A percentile compares a stretch with the other conserved stretches of the same genome.
phyloP scores from a whole-genome alignment of 1,140 invertebrate species.

The Camponotus pennsylvanicus region DNA sequence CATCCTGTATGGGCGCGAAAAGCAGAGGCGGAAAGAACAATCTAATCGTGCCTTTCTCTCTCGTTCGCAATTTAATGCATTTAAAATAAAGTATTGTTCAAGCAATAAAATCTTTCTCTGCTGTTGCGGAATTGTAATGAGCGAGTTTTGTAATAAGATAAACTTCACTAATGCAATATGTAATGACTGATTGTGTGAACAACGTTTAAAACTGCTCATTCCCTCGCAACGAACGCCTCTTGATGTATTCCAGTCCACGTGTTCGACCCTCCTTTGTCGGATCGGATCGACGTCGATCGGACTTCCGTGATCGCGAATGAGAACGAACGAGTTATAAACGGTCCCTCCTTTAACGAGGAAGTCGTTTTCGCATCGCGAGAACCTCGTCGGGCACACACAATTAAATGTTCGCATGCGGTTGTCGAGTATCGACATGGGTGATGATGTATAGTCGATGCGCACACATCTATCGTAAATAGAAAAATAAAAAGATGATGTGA shows the following conservation, averaged over 20 bases:
- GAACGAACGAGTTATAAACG: constrained; percentile 63
- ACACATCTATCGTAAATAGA: no score
- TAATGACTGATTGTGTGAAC: constrained; percentile 39
- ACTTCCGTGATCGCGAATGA: constrained; percentile 60
- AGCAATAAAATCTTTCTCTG: neutral
- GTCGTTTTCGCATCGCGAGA: constrained; percentile 50
- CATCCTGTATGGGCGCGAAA: neutral
- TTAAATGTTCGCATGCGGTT: constrained; percentile 50
- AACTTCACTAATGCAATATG: neutral
- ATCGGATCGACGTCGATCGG: constrained; percentile 1
- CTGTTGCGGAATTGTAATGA: neutral
- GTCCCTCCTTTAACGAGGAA: constrained; percentile 70
- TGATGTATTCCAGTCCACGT: neutral
- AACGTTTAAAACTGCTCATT: neutral
- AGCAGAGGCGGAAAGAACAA: neutral
- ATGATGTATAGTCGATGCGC: neutral
- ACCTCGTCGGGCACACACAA: constrained; percentile 40
- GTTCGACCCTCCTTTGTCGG: constrained; percentile 32
- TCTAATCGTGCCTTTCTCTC: constrained; percentile 6
- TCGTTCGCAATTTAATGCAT: neutral
- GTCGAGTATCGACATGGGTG: no score
- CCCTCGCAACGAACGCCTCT: neutral
- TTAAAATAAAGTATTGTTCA: neutral
- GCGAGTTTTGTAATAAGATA: no score
- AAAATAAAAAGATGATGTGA: neutral